Evolutionary conservation across 2,797 vertebrate genomes (phyloP), one percentile per base, ranked within the genome.

Genomic region (Anabas testudineus): DNA sequence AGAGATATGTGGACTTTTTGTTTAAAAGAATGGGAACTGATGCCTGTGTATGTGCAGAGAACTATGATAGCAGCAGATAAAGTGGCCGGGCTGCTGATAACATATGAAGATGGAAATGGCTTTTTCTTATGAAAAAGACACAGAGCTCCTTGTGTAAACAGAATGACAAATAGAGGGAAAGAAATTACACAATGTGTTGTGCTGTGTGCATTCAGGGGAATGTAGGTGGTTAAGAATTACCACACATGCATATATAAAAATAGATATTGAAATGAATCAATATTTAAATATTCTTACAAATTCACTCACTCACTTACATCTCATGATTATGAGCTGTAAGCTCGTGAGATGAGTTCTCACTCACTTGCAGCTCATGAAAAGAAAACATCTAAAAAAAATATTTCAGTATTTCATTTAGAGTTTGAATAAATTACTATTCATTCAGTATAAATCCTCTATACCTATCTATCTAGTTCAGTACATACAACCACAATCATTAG

Each of bases 1-100:
- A 72, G 52, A 71, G 58, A 80, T 64, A 72, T 51, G 12, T 52
- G 19, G 58, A 54, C 43, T 61, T 54, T 37, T 54, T 37, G 8
- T 21, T 12, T 32, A 56, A 58, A 74, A 75, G 63, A 72, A 60
- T 70, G 53, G 43, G 48, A 63, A 49, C 14, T 53, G 78, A 64
- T 1, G 30, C 36, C 39, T 61, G 24, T 45, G 28, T 55, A 36
- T 10, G 32, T 54, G 59, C 49, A 58, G 42, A n/a, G n/a, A n/a
- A n/a, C 49, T 52, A 34, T 59, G 70, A 67, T 74, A 62, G 59
- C 57, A 59, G 5, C 19, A 56, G 76, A 80, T 75, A 85, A 78
- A 32, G 39, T 8, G 0, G 10, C 37, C 16, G n/a, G 42, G 56
- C 59, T 48, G 34, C 43, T 42, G 70, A 78, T 70, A 76, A 67